These are phyloP conservation scores for Grammomys surdaster DNA, from an alignment of 2,113 vertebrate genomes.

Conservation along the genomic window DNA sequence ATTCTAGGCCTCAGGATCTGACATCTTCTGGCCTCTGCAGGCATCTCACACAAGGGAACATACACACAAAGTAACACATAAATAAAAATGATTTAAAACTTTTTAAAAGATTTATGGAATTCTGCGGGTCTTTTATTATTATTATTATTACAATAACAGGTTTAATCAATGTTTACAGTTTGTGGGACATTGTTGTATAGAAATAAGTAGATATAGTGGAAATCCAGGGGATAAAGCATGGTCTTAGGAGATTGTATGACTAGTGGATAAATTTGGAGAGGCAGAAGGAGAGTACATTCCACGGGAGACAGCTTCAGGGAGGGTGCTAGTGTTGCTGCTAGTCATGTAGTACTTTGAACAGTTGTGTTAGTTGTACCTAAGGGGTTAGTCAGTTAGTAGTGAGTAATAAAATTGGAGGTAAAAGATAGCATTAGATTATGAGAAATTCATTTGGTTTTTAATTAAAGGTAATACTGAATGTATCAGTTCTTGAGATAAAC, in stretches of 20 bases:
- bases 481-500: slow-evolving; percentile 30
- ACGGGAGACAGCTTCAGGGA: not conserved
- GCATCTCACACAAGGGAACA: not conserved
- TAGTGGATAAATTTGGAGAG: not conserved
- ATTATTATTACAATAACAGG: not conserved
- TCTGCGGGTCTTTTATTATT: not conserved
- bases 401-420: not conserved
- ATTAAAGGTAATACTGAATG: not conserved
- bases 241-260: slow-evolving; percentile 5
- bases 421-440: not conserved
- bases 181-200: not conserved
- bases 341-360: not conserved
- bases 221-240: not conserved
- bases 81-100: not conserved
- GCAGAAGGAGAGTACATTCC: not conserved
- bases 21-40: not conserved
- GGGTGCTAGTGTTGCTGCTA: not conserved
- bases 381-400: not conserved
- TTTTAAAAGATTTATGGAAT: not conserved
- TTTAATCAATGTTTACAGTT: not conserved
- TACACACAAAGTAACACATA: not conserved
- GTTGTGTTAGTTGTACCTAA: not conserved
- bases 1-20: not conserved
- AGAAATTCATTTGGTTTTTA: not conserved
- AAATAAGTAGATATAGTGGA: not conserved